Conservation (phyloP, 35 echinoderm and acorn worm genomes). For the Diadema setosum region DNA sequence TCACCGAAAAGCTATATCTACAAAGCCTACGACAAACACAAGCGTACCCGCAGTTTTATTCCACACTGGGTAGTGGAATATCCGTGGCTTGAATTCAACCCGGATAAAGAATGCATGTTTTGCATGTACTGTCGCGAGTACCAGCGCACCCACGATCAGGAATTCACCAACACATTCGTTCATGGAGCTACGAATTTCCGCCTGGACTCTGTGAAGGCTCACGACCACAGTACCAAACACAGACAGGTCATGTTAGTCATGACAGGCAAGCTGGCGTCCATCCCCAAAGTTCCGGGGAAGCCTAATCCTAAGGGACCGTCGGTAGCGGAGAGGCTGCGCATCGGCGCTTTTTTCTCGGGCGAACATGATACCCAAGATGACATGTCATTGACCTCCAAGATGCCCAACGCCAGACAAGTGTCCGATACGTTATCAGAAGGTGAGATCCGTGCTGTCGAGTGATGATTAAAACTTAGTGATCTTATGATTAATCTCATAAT, state of each 20-base stretch:
- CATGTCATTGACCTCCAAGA: too few species aligned
- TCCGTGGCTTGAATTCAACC: not conserved
- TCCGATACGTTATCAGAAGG: too few species aligned
- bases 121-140: not conserved
- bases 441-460: too few species aligned
- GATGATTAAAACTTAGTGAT: too few species aligned
- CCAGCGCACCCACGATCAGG: not conserved
- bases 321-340: not conserved
- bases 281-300: not conserved
- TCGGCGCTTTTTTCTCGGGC: not conserved
- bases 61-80: constrained; percentile 7
- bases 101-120: constrained; percentile 15
- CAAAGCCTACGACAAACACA: not conserved
- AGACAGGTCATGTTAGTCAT: not conserved
- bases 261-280: not conserved
- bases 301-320: not conserved
- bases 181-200: not conserved
- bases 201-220: not conserved
- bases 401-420: too few species aligned
- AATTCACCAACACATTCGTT: not conserved
- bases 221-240: not conserved
- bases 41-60: not conserved
- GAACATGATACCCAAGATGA: too few species aligned
- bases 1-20: not conserved
- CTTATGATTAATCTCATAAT: too few species aligned